Conservation (phyloP, 2,113 vertebrate species). For the Parus major region DNA sequence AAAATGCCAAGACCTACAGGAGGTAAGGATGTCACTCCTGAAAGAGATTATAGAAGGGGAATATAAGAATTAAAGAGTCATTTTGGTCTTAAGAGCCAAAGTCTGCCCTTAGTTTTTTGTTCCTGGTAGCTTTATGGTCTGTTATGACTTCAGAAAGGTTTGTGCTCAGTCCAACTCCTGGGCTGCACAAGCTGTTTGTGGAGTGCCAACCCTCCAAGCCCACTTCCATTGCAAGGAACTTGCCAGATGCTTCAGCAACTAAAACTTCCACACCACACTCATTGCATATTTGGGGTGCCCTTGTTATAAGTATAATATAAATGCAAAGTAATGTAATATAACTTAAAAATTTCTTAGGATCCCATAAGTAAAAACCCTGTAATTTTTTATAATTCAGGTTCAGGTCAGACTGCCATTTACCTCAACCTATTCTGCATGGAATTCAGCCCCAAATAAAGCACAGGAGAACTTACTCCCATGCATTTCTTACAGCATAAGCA, state of each 20-base stretch:
- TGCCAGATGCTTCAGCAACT: background rate
- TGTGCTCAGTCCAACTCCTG: background rate
- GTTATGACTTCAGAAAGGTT: background rate
- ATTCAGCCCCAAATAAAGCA: background rate
- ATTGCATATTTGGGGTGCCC: background rate
- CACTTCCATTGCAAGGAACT: background rate
- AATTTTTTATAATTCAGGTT: background rate
- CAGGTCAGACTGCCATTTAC: background rate
- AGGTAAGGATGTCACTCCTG: conserved; percentile 82
- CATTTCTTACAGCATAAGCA: background rate
- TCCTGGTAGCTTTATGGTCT: background rate
- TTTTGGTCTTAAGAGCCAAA: background rate
- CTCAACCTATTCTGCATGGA: background rate
- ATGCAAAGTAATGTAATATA: background rate
- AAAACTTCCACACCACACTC: background rate
- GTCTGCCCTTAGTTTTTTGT: background rate
- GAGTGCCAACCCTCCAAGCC: background rate
- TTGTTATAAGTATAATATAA: background rate
- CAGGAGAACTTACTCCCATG: background rate
- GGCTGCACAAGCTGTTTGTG: background rate
- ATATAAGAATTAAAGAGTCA: background rate
- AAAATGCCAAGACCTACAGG: conserved; percentile 81
- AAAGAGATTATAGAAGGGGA: conserved; percentile 26
- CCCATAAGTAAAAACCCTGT: background rate
- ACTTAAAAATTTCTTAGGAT: background rate